Evolutionary conservation across 2,888 invertebrate species (phyloP), one percentile per base, ranked within the genome.

Genomic region (Oxyteleia sp.): DNA sequence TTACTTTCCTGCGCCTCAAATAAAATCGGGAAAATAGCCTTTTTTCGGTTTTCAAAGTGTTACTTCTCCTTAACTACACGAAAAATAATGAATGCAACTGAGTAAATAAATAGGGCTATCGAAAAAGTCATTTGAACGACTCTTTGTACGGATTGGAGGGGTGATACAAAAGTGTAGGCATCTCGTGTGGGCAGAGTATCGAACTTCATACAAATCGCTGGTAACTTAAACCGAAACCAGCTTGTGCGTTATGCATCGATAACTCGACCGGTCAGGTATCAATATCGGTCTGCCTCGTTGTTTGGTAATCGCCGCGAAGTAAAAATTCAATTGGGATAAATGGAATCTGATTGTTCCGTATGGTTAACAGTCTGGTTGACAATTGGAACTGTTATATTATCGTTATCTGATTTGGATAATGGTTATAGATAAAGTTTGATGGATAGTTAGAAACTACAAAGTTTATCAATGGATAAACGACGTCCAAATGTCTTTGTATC

Each of bases 121-220:
- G 89, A 86, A 86, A 86, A 84, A 84, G 87, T 82, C 83, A 86
- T 87, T 45, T 79, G 47, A 59, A 49, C 72, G 38, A 38, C 38
- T 38, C 38, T 38, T 4, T 1, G n/a, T 38, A 79, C 53, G 59
- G 82, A 80, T 26, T 29, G 51, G 38, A 38, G 29, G 55, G 15
- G 15, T 35, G 32, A 32, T 35, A 35, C 38, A 63, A 45, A 59
- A 57, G 53, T 51, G 53, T 51, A 43, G 59, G 79, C 61, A 51
- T 72, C 53, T 82, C 83, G 87, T 89, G 91, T 91, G 90, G 91
- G 91, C 87, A 88, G 86, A 64, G 87, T 89, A 92, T 92, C 91
- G 91, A 92, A 92, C 91, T 91, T 91, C 90, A 92, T 92, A 92
- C 91, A 92, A 92, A 92, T 92, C 90, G 89, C 88, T 84, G 89